Evolutionary conservation across 2,797 vertebrate genomes (phyloP).

Genomic region (Kryptopterus vitreolus): DNA sequence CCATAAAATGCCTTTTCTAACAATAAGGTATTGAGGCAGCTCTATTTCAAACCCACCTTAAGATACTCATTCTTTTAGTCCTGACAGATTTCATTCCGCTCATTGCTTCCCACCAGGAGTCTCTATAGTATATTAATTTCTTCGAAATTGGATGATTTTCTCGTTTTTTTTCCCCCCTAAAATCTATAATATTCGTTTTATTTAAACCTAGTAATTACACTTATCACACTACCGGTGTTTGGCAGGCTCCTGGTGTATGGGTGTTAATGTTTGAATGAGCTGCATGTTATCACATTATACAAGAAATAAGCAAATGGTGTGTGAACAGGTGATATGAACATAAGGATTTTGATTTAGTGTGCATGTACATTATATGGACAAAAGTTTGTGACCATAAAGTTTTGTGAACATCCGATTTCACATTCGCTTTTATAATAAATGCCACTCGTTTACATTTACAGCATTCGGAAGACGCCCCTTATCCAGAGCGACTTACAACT

Average conservation of each 20-base stretch:
- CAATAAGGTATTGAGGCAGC: not conserved
- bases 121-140: not conserved
- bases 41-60: not conserved
- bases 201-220: not conserved
- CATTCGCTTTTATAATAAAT: too few species aligned
- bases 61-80: not conserved
- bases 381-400: too few species aligned
- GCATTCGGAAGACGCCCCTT: too few species aligned
- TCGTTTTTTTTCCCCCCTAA: too few species aligned
- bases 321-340: not conserved
- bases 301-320: conserved; percentile 2
- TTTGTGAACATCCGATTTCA: too few species aligned
- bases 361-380: not conserved
- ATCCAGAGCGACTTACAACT: too few species aligned
- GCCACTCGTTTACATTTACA: too few species aligned
- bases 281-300: not conserved
- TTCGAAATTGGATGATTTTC: not conserved
- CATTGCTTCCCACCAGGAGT: not conserved
- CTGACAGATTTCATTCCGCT: not conserved
- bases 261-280: not conserved
- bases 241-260: not conserved
- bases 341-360: too few species aligned
- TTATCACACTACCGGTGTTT: not conserved
- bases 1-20: not conserved
- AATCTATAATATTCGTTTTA: not conserved